Evolutionary conservation across 2,888 invertebrate species (phyloP), one percentile per base, ranked within the genome.

Genomic region (Drosophila putrida): DNA sequence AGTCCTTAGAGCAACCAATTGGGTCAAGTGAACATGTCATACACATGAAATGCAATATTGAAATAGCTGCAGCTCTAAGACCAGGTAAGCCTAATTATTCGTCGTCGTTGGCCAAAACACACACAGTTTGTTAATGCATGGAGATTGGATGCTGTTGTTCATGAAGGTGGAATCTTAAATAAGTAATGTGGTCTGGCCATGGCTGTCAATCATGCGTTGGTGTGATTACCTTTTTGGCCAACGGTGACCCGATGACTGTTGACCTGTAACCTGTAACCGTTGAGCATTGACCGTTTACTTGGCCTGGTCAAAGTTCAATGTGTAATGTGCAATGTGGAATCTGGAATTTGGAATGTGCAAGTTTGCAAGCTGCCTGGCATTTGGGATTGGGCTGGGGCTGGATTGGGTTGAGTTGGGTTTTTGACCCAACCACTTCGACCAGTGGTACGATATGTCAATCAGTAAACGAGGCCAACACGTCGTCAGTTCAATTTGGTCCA

Each of bases 191-290:
- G n/a, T 3, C 20, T 20, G 20, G 20, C 36, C 51, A 49, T 44
- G 25, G 55, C 60, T 75, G 81, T 75, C 70, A 70, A 59, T 81
- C 71, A 78, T 65, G 75, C 46, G 53, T 61, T 61, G 84, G 69
- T 80, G 79, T 84, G 80, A 78, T 80, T 81, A 66, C 75, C 79
- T 75, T 70, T 78, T 67, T 62, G 66, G 68, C 20, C 39, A 31
- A 9, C 33, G 31, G 44, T 57, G 25, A 36, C 20, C 50, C 50
- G 36, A 15, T 35, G 44, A 46, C 44, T 51, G 47, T 5, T 61
- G 49, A 31, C 60, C 68, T 39, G 28, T 44, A 5, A 31, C 60
- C 68, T 39, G 28, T 44, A 5, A 46, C 47, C 39, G 35, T 9
- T 59, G 38, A 33, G 47, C 47, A 36, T 13, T 59, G 13, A 62